These are phyloP conservation scores for Habropoda laboriosa DNA, from an alignment of 1,140 invertebrate genomes.

Conservation along the genomic window DNA sequence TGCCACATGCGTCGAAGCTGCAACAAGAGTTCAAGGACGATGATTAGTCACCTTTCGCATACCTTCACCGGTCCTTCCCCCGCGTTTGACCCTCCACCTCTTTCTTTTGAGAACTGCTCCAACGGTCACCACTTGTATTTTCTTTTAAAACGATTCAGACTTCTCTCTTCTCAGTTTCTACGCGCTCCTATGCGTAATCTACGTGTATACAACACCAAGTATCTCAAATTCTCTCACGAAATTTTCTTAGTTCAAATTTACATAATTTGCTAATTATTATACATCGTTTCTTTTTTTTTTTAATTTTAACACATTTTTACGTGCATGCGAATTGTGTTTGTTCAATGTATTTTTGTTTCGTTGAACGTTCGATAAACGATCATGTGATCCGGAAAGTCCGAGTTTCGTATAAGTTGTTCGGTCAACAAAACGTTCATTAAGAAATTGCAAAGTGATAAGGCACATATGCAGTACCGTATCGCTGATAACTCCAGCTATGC, in stretches of 20 bases:
- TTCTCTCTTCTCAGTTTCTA: neutral
- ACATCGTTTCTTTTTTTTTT: no score
- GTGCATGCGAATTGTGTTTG: neutral
- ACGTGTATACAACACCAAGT: neutral
- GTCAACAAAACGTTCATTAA: neutral
- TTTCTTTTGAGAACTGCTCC: conserved; percentile 30
- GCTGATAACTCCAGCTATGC: neutral
- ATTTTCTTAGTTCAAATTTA: no score
- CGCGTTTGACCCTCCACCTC: conserved; percentile 36
- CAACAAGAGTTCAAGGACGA: conserved; percentile 64
- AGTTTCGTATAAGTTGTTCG: neutral
- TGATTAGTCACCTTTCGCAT: conserved; percentile 60
- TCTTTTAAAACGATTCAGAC: neutral
- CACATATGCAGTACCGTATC: neutral
- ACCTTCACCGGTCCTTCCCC: conserved; percentile 44
- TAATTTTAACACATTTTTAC: neutral
- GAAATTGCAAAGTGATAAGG: neutral
- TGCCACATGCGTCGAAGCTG: conserved; percentile 85
- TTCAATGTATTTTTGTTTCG: no score
- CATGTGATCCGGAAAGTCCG: neutral
- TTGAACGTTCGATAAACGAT: neutral
- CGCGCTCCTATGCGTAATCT: no score
- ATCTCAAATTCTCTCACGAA: no score
- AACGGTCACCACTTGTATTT: conserved; percentile 1
- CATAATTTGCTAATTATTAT: no score